Conservation (phyloP, 2,797 vertebrate species). For the Microchirus variegatus region DNA sequence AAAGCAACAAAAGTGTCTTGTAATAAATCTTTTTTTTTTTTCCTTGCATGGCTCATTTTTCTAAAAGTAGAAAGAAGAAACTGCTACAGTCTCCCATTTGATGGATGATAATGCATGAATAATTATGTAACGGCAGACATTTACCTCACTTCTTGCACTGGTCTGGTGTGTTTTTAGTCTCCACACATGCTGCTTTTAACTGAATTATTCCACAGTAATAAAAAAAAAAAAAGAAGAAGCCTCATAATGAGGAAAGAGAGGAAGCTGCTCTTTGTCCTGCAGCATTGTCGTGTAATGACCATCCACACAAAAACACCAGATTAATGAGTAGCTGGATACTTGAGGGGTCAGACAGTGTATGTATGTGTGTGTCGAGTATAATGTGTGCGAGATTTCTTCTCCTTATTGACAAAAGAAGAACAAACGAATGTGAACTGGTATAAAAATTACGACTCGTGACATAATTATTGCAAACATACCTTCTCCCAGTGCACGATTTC, state of each 20-base stretch:
- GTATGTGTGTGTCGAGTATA: slow-evolving; percentile 8
- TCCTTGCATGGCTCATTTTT: slow-evolving; percentile 3
- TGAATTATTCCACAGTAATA: slow-evolving; percentile 49
- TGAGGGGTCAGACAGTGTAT: slow-evolving; percentile 11
- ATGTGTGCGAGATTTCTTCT: slow-evolving; percentile 4
- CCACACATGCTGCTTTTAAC: slow-evolving; percentile 42
- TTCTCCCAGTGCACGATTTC: slow-evolving; percentile 99
- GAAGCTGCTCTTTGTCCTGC: slow-evolving; percentile 56
- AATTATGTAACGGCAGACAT: slow-evolving; percentile 30
- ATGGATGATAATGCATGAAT: slow-evolving; percentile 6
- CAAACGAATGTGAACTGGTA: background rate
- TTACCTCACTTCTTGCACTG: slow-evolving; percentile 10
- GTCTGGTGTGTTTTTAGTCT: slow-evolving; percentile 35
- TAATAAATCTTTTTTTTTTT: no score
- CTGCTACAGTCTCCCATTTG: background rate
- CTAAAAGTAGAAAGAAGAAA: background rate
- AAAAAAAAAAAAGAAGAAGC: slow-evolving; percentile 48
- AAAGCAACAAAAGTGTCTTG: no score
- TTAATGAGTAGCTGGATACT: slow-evolving; percentile 61
- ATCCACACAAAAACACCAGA: slow-evolving; percentile 44
- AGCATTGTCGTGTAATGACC: slow-evolving; percentile 43
- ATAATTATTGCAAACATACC: slow-evolving; percentile 81
- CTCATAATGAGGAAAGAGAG: slow-evolving; percentile 40
- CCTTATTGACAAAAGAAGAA: slow-evolving; percentile 14
- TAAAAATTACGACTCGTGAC: slow-evolving; percentile 9